Evolutionary conservation across 2,888 invertebrate genomes (phyloP).

Genomic region (Drosophila affinis): DNA sequence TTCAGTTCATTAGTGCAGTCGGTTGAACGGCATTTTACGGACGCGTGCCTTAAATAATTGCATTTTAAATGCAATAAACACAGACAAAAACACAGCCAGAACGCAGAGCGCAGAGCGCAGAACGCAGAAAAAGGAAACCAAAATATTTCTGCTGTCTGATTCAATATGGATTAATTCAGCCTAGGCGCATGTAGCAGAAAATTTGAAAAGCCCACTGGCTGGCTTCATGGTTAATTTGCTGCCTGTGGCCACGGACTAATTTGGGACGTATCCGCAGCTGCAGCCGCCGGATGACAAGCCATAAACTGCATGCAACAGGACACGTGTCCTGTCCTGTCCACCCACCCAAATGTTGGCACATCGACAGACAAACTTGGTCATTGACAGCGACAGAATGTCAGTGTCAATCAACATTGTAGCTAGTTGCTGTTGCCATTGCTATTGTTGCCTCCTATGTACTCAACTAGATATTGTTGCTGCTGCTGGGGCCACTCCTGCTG

Average conservation of each 20-base stretch:
- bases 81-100: slow-evolving; percentile 32
- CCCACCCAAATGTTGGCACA: slow-evolving; percentile 21
- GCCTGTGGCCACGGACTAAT: slow-evolving; percentile 29
- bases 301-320: slow-evolving; percentile 35
- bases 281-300: slow-evolving; percentile 35
- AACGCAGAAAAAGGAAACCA: slow-evolving; percentile 17
- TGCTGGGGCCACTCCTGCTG: slow-evolving; percentile 4
- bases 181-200: slow-evolving; percentile 27
- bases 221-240: slow-evolving; percentile 59
- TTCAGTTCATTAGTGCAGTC: slow-evolving; percentile 75
- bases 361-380: slow-evolving; percentile 28
- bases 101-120: background rate
- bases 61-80: slow-evolving; percentile 77
- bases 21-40: slow-evolving; percentile 76
- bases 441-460: background rate
- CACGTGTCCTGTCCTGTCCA: slow-evolving; percentile 13
- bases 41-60: slow-evolving; percentile 77
- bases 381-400: slow-evolving; percentile 63
- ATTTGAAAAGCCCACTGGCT: slow-evolving; percentile 27
- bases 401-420: slow-evolving; percentile 78
- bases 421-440: slow-evolving; percentile 11
- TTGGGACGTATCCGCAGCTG: background rate
- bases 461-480: slow-evolving; percentile 22
- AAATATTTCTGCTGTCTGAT: slow-evolving; percentile 38
- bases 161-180: slow-evolving; percentile 51